Evolutionary conservation across 2,113 vertebrate species (phyloP).

Genomic region (Poeciliopsis retropinna): DNA sequence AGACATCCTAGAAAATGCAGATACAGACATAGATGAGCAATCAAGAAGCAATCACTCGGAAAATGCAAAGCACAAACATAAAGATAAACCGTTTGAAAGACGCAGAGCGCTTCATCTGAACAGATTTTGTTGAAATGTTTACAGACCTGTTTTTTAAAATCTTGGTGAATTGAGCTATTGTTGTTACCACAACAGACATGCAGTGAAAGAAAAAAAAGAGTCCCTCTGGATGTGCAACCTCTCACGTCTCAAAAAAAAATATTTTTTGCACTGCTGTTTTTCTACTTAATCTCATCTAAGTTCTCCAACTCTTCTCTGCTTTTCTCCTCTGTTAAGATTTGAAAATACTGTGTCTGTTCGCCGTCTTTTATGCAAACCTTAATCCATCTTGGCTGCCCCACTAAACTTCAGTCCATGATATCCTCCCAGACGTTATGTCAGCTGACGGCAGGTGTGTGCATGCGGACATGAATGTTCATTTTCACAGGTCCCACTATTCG

Average conservation of each 20-base stretch:
- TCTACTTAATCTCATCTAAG: background rate
- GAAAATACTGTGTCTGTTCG: constrained; percentile 2
- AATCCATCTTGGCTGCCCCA: constrained; percentile 35
- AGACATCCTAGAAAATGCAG: constrained; percentile 46
- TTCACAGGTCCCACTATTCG: constrained; percentile 10
- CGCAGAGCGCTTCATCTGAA: too few relatives aligned
- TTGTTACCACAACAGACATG: background rate
- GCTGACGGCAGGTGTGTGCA: background rate
- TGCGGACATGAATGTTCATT: constrained; percentile 1
- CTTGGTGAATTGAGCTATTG: constrained; percentile 3
- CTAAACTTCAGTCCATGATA: constrained; percentile 4
- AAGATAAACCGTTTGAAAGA: too few relatives aligned
- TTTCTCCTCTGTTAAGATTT: constrained; percentile 35
- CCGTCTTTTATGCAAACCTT: constrained; percentile 56
- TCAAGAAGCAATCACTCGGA: background rate
- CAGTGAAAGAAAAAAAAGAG: background rate
- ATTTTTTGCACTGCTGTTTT: background rate
- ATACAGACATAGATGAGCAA: background rate
- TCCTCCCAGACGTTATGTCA: constrained; percentile 24
- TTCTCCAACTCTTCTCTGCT: background rate
- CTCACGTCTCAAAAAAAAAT: background rate
- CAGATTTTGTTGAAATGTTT: background rate
- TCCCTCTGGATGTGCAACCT: background rate
- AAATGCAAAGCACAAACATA: background rate
- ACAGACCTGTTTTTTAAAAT: constrained; percentile 3